Conservation (phyloP, 2,797 vertebrate genomes). For the Loris lydekkerianus region DNA sequence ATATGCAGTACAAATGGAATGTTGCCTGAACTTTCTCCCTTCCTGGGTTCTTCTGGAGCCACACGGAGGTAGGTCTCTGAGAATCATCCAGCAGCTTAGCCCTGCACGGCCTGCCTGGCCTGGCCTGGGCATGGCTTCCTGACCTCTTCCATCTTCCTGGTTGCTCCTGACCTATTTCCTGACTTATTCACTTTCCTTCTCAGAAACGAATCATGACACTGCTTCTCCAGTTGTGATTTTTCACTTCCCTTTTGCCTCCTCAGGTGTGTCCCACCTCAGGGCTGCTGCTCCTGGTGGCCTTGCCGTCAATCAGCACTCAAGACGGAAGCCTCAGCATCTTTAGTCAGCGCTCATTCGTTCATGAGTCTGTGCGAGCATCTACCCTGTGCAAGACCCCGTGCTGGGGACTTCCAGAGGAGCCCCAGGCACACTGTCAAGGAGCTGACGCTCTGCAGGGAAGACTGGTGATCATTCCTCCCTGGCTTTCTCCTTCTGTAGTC, state of each 20-base stretch:
- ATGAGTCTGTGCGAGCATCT: too few relatives aligned
- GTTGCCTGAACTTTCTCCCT: neutral
- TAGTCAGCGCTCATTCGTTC: too few relatives aligned
- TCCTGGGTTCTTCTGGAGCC: neutral
- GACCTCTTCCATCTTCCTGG: neutral
- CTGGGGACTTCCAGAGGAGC: neutral
- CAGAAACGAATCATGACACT: neutral
- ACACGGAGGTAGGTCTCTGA: neutral
- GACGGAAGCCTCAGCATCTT: neutral
- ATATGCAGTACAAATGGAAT: neutral
- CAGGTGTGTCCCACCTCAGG: neutral
- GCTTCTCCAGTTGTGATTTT: neutral
- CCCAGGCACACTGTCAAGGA: neutral
- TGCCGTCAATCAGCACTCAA: neutral
- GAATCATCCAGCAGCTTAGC: neutral
- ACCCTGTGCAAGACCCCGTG: neutral
- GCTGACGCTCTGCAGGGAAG: neutral
- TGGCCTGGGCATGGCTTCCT: too few relatives aligned
- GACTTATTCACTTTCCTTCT: neutral
- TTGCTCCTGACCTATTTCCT: neutral
- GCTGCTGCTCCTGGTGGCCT: neutral
- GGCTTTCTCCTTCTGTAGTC: neutral
- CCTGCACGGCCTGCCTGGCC: neutral
- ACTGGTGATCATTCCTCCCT: too few relatives aligned
- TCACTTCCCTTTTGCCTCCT: neutral